Conservation (phyloP, 2,888 invertebrate genomes). For the Sphinx pinastri region DNA sequence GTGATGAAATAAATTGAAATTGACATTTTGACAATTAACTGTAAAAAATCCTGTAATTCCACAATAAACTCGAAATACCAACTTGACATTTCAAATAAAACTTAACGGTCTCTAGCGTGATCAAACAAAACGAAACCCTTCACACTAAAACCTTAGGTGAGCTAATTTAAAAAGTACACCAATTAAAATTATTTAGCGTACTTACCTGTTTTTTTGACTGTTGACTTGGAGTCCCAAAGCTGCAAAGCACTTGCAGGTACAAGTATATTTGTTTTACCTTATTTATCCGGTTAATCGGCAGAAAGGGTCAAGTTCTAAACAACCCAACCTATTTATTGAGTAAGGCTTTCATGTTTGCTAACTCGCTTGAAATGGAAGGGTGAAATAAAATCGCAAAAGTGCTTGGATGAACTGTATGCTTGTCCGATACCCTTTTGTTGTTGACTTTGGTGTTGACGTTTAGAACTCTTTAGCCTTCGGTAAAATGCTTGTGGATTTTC, state of each 20-base stretch:
- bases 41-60: neutral
- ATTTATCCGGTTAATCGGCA: conserved; percentile 50
- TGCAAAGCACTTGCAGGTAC: conserved; percentile 23
- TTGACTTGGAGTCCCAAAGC: conserved; percentile 5
- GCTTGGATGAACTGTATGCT: conserved; percentile 15
- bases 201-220: conserved; percentile 5
- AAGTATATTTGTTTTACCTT: conserved; percentile 45
- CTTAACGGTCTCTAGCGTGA: neutral
- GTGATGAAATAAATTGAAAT: too few relatives aligned
- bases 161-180: conserved; percentile 18
- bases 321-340: conserved; percentile 47
- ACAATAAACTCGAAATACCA: neutral
- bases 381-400: conserved; percentile 32
- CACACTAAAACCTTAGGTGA: neutral
- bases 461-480: conserved; percentile 7
- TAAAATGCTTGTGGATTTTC: neutral
- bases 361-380: conserved; percentile 39
- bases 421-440: conserved; percentile 17
- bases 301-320: conserved; percentile 46
- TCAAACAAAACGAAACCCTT: neutral
- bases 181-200: conserved; percentile 19
- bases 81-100: neutral
- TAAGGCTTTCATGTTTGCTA: conserved; percentile 46
- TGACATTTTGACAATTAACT: too few relatives aligned
- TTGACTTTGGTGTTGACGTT: conserved; percentile 4